Evolutionary conservation across 2,797 vertebrate species (phyloP).

Genomic region (Hirundo rustica): DNA sequence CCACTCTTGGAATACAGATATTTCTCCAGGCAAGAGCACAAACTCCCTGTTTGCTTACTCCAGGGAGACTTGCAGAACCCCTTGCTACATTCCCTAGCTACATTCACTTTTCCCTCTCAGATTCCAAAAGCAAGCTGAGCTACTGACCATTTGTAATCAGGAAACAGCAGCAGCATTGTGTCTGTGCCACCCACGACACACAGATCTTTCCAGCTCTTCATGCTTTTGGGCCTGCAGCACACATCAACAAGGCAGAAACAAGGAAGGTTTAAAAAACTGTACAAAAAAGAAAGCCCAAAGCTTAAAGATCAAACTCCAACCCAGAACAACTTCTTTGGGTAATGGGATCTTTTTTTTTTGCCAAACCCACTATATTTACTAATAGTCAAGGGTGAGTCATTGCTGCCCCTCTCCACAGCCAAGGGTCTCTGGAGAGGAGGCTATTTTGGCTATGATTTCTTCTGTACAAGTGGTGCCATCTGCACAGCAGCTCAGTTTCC

Average conservation of each 20-base stretch:
- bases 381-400: not conserved
- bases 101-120: not conserved
- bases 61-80: not conserved
- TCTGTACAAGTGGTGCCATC: not conserved
- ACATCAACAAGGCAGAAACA: not conserved
- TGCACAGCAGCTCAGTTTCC: conserved; percentile 7
- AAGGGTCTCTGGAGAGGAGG: not conserved
- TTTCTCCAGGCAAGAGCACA: not conserved
- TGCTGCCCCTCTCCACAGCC: not conserved
- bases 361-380: not conserved
- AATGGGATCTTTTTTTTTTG: not conserved
- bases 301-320: not conserved
- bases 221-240: not conserved
- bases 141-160: not conserved
- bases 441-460: not conserved
- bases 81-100: not conserved
- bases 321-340: not conserved
- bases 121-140: not conserved
- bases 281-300: not conserved
- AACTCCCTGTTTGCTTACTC: not conserved
- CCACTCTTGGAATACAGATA: not conserved
- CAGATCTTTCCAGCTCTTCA: not conserved
- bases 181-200: not conserved
- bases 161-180: not conserved
- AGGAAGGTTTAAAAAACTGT: not conserved